Conservation (phyloP, 2,888 invertebrate species). For the Pammene fasciana region DNA sequence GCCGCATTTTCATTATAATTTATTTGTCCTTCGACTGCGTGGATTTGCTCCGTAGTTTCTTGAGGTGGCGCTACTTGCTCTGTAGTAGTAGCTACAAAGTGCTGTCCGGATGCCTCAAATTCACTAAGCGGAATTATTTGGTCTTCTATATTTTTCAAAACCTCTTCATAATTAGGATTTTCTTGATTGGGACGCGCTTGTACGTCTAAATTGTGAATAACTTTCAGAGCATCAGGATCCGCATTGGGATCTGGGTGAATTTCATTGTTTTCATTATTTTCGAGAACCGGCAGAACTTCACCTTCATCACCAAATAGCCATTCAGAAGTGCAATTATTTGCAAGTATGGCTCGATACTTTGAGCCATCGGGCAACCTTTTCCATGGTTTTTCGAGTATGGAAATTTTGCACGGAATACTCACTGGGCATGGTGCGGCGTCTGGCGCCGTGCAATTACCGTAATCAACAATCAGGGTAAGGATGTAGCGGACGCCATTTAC, state of each 20-base stretch:
- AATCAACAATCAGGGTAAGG: slow-evolving; percentile 78
- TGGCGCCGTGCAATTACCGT: slow-evolving; percentile 69
- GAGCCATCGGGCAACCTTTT: slow-evolving; percentile 80
- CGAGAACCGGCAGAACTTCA: slow-evolving; percentile 54
- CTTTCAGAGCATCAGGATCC: slow-evolving; percentile 62
- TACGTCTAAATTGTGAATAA: slow-evolving; percentile 59
- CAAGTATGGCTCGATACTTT: slow-evolving; percentile 83
- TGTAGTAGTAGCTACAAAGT: slow-evolving; percentile 27
- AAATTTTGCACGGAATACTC: slow-evolving; percentile 82
- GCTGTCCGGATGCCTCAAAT: slow-evolving; percentile 43
- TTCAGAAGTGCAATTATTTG: slow-evolving; percentile 86
- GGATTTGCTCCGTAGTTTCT: slow-evolving; percentile 48
- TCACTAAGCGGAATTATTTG: slow-evolving; percentile 69
- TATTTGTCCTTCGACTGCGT: slow-evolving; percentile 50
- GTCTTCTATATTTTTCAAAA: slow-evolving; percentile 67
- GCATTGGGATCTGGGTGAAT: slow-evolving; percentile 47
- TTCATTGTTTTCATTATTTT: slow-evolving; percentile 52
- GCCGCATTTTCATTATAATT: slow-evolving; percentile 49
- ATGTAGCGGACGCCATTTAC: slow-evolving; percentile 85
- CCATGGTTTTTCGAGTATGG: slow-evolving; percentile 87
- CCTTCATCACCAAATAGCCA: slow-evolving; percentile 78
- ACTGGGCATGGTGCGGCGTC: slow-evolving; percentile 58
- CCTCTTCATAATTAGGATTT: slow-evolving; percentile 60
- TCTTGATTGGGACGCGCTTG: slow-evolving; percentile 59
- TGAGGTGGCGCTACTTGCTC: slow-evolving; percentile 43